phyloP scores from a whole-genome alignment of 2,113 vertebrate species.

The Brienomyrus brachyistius region DNA sequence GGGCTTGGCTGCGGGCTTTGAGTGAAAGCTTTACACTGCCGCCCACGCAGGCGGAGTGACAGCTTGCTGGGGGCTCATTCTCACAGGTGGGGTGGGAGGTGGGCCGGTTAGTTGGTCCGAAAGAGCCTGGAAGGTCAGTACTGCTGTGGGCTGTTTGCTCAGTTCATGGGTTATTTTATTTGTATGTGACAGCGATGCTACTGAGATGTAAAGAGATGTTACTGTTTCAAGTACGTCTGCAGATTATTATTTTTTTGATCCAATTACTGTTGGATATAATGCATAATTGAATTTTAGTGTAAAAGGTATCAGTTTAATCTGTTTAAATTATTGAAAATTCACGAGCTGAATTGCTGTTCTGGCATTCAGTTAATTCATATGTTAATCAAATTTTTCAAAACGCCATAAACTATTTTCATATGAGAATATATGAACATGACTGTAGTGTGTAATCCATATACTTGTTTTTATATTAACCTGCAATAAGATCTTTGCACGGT shows the following conservation, averaged over 20 bases:
- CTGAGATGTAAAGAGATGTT: background rate
- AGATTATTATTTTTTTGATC: background rate
- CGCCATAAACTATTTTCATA: background rate
- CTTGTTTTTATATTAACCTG: background rate
- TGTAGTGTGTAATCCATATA: background rate
- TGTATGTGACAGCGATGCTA: background rate
- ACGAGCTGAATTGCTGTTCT: background rate
- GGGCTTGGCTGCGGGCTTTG: too few species aligned
- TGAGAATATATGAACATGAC: background rate
- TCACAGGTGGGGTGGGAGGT: background rate
- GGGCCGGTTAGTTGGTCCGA: background rate
- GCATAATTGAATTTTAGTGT: background rate
- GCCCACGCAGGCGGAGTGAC: background rate
- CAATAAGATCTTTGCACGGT: background rate
- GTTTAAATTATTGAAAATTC: background rate
- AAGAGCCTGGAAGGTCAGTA: background rate
- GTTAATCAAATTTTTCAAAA: background rate
- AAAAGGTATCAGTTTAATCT: background rate
- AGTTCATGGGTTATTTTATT: background rate
- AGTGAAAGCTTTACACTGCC: background rate
- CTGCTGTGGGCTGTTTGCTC: background rate
- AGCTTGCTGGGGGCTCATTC: background rate
- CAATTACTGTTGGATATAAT: background rate
- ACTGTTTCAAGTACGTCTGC: background rate
- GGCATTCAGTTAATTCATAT: background rate